Base-by-base conservation (phyloP, 2,888 invertebrate genomes). In the Cheilosia variabilis region DNA sequence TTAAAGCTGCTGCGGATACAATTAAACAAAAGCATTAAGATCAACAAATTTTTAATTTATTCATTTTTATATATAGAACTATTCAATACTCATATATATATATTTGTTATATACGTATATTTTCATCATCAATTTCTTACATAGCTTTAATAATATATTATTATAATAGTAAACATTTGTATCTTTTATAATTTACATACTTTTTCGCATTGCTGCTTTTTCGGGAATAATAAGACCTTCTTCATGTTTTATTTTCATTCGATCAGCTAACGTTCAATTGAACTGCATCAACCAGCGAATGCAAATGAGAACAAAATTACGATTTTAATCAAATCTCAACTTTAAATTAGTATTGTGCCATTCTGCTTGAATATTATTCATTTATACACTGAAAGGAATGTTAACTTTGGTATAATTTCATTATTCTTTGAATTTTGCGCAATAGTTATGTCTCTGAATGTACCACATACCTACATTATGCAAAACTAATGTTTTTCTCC, bases 401-500 rank as follows among this genome's bases (percentile, higher is more conserved):
- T 87, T 87, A 86, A 82, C 87, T 87, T 87, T 87, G 87, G 87
- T 87, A 87, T 87, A 82, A 87, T 87, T 87, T 87, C 69, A 75
- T 69, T 13, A 55, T 86, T 79, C 27, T 34, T 69, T 73, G 58
- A 37, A 57, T 58, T 69, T 52, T 52, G 66, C 57, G 41, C 43
- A 22, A 47, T 34, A 37, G 53, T 15, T 57, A 58, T 50, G 31
- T 60, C 43, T 66, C 50, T 63, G 53, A 78, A 41, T 68, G 53
- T 41, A 19, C 17, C 37, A 19, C 24, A 52, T 53, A n/a, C n/a
- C n/a, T n/a, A 45, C 31, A 57, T 57, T 62, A 62, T 65, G 43
- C 31, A 37, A 50, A 66, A n/a, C 37, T 55, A 27, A 68, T 27
- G 13, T 43, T n/a, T 57, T 47, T 7, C 50, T 47, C 34, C 17